These are phyloP conservation scores for Zapus hudsonius DNA, from an alignment of 2,113 vertebrate species.

Conservation along the genomic window DNA sequence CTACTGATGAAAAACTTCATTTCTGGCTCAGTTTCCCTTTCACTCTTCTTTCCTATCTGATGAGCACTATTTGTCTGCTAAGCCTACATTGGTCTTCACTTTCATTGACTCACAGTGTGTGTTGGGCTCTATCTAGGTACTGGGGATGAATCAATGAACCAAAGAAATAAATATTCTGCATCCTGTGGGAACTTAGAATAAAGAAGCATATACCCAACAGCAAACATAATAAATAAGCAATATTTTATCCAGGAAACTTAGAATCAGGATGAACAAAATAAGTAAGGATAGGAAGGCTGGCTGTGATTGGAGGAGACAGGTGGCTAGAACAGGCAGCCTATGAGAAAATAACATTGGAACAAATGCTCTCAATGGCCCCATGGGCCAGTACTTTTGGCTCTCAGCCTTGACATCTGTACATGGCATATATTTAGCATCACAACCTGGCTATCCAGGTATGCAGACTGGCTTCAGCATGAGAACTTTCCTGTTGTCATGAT, in stretches of 20 bases:
- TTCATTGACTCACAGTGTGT: not conserved
- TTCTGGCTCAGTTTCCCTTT: conserved; percentile 32
- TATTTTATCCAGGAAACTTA: not conserved
- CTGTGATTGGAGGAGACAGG: not conserved
- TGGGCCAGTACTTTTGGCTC: not conserved
- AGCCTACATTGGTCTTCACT: not conserved
- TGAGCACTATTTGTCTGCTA: not conserved
- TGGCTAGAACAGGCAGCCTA: not conserved
- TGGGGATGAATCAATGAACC: not conserved
- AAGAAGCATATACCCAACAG: not conserved
- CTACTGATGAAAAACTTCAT: not conserved
- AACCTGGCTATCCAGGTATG: not conserved
- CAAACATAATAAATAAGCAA: not conserved
- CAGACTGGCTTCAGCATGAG: not conserved
- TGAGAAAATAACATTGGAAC: not conserved
- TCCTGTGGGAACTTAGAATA: not conserved
- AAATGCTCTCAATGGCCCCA: not conserved
- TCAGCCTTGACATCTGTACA: not conserved
- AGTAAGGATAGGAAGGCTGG: not conserved
- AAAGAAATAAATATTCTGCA: not conserved
- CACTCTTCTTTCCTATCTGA: not conserved
- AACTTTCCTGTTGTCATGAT: not conserved
- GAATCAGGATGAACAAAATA: not conserved
- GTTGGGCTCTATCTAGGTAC: not conserved
- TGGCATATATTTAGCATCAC: not conserved